These are phyloP conservation scores for Etheostoma cragini DNA, from an alignment of 2,113 vertebrate genomes.

Conservation along the genomic window DNA sequence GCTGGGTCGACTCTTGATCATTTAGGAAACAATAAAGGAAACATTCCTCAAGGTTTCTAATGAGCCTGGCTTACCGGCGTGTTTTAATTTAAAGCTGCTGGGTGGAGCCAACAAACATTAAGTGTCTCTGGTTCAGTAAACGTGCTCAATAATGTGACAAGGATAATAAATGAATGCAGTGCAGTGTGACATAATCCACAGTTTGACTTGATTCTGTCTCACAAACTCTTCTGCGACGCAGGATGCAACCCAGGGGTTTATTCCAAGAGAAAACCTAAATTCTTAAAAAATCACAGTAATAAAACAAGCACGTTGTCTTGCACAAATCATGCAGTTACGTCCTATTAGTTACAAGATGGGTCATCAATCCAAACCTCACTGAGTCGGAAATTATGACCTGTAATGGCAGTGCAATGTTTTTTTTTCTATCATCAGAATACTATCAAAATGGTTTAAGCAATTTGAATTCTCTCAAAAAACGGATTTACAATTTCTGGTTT, in stretches of 20 bases:
- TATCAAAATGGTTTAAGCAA: background rate
- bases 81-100: slow-evolving; percentile 30
- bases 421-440: background rate
- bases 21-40: slow-evolving; percentile 34
- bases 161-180: background rate
- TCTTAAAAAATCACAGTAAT: background rate
- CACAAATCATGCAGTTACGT: background rate
- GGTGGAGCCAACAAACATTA: slow-evolving; percentile 28
- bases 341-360: background rate
- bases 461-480: background rate
- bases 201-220: slow-evolving; percentile 14
- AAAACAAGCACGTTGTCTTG: background rate
- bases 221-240: background rate
- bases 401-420: too few relatives aligned
- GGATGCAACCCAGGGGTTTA: background rate
- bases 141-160: background rate
- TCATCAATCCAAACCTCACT: background rate
- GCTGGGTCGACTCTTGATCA: slow-evolving; percentile 40
- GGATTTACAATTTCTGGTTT: background rate
- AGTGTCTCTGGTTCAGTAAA: slow-evolving; percentile 21
- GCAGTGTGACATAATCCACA: background rate
- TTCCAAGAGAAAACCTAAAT: background rate
- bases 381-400: too few relatives aligned
- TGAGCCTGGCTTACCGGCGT: background rate
- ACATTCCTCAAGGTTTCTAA: slow-evolving; percentile 22